These are phyloP conservation scores for Paralvinella palmiformis DNA, from an alignment of 1,140 invertebrate species.

Conservation along the genomic window DNA sequence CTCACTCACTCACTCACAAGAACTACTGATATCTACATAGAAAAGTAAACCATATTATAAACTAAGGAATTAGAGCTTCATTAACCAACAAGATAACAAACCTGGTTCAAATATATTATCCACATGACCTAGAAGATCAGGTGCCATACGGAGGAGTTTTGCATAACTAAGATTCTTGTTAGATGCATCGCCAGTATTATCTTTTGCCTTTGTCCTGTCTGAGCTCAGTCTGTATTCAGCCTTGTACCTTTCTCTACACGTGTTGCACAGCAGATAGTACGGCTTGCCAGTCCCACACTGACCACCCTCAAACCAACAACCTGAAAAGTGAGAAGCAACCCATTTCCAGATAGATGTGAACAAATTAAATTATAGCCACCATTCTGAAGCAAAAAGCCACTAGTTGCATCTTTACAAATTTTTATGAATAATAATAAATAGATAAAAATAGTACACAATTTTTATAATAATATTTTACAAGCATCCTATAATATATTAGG, in stretches of 20 bases:
- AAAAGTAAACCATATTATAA: conserved; percentile 2
- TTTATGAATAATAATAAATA: too few species aligned
- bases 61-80: background rate
- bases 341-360: too few species aligned
- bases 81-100: background rate
- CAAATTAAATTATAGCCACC: too few species aligned
- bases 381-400: too few species aligned
- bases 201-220: background rate
- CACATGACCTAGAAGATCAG: conserved; percentile 26
- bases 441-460: too few species aligned
- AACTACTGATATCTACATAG: too few species aligned
- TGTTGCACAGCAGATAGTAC: conserved; percentile 53
- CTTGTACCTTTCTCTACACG: conserved; percentile 53
- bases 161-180: conserved; percentile 4
- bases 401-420: too few species aligned
- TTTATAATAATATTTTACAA: too few species aligned
- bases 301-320: conserved; percentile 37
- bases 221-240: conserved; percentile 25
- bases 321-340: too few species aligned
- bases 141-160: conserved; percentile 19
- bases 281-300: conserved; percentile 40
- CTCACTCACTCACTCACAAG: too few species aligned
- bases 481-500: too few species aligned
- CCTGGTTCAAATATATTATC: conserved; percentile 17
- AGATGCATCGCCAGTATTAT: too few species aligned